These are phyloP conservation scores for Pinctada fucata DNA, from an alignment of 2,888 invertebrate species.

Conservation along the genomic window DNA sequence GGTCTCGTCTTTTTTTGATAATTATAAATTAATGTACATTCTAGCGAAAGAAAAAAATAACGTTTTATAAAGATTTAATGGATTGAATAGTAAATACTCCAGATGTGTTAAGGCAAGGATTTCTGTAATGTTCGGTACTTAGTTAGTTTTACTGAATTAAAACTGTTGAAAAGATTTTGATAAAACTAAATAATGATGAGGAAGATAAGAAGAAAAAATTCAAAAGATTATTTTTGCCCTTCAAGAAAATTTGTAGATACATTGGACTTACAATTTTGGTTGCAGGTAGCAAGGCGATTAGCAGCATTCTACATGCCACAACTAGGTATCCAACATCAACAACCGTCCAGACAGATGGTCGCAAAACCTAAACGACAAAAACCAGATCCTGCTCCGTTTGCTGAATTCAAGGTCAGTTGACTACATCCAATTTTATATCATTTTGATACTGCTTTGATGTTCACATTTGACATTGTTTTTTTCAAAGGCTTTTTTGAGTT, in stretches of 20 bases:
- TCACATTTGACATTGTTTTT: neutral
- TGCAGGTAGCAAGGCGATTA: constrained; percentile 58
- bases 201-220: too few relatives aligned
- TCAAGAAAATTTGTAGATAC: too few relatives aligned
- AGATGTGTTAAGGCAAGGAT: neutral
- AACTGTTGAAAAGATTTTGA: too few relatives aligned
- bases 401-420: constrained; percentile 64
- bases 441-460: neutral
- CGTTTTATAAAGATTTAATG: neutral
- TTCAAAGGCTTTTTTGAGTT: neutral
- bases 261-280: too few relatives aligned
- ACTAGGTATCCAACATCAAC: constrained; percentile 34
- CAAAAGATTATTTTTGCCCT: too few relatives aligned
- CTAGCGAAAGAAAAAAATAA: too few relatives aligned
- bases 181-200: too few relatives aligned
- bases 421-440: neutral
- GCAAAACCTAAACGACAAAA: constrained; percentile 29
- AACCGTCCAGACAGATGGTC: constrained; percentile 1
- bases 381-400: constrained; percentile 46
- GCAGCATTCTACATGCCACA: constrained; percentile 57
- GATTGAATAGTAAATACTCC: neutral
- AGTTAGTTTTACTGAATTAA: too few relatives aligned
- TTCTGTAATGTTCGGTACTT: too few relatives aligned
- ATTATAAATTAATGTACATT: too few relatives aligned
- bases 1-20: constrained; percentile 41